These are phyloP conservation scores for Megamerina dolium DNA, from an alignment of 2,888 invertebrate genomes.

Conservation along the genomic window DNA sequence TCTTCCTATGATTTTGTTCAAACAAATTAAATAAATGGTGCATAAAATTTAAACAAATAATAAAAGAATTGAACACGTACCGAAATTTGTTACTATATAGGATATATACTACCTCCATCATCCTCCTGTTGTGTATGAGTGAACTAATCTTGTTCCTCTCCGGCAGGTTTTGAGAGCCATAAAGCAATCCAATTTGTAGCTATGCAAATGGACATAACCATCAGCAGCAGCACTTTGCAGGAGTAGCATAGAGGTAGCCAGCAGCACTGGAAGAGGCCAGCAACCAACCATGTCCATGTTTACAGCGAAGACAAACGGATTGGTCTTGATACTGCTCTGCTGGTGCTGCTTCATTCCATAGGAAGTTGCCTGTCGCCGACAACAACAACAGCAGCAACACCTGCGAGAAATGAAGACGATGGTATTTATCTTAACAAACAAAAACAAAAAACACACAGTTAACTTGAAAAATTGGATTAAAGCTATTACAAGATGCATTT, in stretches of 20 bases:
- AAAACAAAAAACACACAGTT: constrained; percentile 25
- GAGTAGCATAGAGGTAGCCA: neutral
- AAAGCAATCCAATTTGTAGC: constrained; percentile 31
- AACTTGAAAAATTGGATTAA: constrained; percentile 30
- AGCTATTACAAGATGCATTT: constrained; percentile 17
- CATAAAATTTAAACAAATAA: too few relatives aligned
- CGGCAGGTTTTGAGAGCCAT: constrained; percentile 50
- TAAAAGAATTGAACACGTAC: constrained; percentile 22
- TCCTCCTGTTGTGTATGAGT: constrained; percentile 51
- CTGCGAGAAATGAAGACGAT: constrained; percentile 27
- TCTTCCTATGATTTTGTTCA: too few relatives aligned
- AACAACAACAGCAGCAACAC: neutral
- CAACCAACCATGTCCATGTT: too few relatives aligned
- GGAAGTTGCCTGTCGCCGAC: too few relatives aligned
- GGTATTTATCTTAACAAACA: constrained; percentile 45
- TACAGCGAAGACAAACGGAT: too few relatives aligned
- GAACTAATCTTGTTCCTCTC: constrained; percentile 53
- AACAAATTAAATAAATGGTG: too few relatives aligned
- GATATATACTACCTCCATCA: constrained; percentile 20
- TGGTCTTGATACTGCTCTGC: too few relatives aligned
- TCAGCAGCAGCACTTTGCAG: constrained; percentile 11
- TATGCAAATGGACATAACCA: constrained; percentile 19
- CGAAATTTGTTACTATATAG: constrained; percentile 25
- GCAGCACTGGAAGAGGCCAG: constrained; percentile 4
- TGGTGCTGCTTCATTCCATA: too few relatives aligned